Conservation (phyloP, 2,797 vertebrate genomes). For the Cryptoprocta ferox region DNA sequence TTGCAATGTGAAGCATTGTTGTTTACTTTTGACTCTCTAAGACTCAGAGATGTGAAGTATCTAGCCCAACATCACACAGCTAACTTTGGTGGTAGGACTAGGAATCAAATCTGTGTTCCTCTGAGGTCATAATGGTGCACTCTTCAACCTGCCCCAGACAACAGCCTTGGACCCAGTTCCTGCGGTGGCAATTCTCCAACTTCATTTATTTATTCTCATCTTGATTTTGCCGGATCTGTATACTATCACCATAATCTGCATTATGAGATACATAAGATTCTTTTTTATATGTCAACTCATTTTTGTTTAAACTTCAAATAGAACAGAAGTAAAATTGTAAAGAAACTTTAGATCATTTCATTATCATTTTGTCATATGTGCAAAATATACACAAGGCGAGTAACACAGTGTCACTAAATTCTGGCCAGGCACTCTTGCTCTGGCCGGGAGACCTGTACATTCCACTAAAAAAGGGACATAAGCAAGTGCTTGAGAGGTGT, state of each 20-base stretch:
- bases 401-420: neutral
- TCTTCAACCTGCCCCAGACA: neutral
- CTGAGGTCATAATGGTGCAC: neutral
- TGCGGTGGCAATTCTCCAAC: neutral
- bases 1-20: neutral
- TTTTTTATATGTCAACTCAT: neutral
- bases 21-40: slow-evolving; percentile 5
- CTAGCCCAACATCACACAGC: neutral
- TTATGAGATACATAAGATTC: neutral
- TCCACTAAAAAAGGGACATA: neutral
- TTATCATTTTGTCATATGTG: neutral
- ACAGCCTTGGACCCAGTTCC: neutral
- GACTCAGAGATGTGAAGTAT: neutral
- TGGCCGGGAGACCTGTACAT: neutral
- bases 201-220: neutral
- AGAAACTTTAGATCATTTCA: neutral
- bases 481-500: neutral
- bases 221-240: neutral
- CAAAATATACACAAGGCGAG: neutral
- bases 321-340: slow-evolving; percentile 5
- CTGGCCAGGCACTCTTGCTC: neutral
- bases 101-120: neutral
- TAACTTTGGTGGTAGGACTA: neutral
- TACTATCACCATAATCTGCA: neutral
- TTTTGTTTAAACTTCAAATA: slow-evolving; percentile 4